Evolutionary conservation across 2,888 invertebrate genomes (phyloP).

Genomic region (Epiblema foenella): DNA sequence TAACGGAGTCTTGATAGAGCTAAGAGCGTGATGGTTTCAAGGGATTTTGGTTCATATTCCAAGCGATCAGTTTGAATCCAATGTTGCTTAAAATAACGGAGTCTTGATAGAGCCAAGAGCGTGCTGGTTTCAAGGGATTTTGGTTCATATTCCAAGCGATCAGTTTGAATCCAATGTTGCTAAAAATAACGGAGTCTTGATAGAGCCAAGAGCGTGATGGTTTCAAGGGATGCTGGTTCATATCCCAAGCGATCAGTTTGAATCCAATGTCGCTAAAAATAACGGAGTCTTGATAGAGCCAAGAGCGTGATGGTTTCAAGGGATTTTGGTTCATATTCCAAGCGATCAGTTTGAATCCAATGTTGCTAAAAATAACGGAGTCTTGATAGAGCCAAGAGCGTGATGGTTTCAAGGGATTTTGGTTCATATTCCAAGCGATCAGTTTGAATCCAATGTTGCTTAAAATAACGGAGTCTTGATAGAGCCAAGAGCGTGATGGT

Average conservation of each 20-base stretch:
- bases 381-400: constrained; percentile 50
- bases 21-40: constrained; percentile 17
- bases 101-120: constrained; percentile 50
- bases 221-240: not conserved
- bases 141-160: not conserved
- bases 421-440: not conserved
- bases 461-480: not conserved
- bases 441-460: not conserved
- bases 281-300: constrained; percentile 48
- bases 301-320: constrained; percentile 11
- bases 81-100: not conserved
- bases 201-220: constrained; percentile 47
- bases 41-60: not conserved
- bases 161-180: not conserved
- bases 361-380: not conserved
- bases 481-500: constrained; percentile 47
- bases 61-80: not conserved
- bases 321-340: not conserved
- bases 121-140: not conserved
- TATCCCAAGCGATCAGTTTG: not conserved
- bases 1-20: constrained; percentile 50
- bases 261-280: not conserved
- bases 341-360: not conserved
- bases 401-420: not conserved
- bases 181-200: not conserved